phyloP scores from a whole-genome alignment of 2,113 vertebrate species.

The Malurus elegans region DNA sequence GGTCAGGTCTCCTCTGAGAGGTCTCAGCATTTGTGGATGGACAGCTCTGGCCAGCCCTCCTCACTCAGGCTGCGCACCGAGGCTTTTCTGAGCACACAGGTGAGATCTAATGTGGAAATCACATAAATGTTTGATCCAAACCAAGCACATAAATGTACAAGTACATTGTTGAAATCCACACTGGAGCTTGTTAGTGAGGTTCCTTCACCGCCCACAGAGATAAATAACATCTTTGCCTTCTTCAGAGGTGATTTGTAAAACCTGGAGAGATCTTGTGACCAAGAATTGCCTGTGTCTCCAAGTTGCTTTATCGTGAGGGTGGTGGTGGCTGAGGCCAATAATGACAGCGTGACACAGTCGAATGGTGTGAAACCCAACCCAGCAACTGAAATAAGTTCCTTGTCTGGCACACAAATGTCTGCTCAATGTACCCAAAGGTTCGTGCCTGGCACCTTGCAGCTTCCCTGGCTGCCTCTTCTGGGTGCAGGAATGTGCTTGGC shows the following conservation, averaged over 20 bases:
- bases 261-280: not conserved
- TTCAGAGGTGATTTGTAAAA: not conserved
- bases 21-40: not conserved
- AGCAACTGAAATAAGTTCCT: not conserved
- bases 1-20: not conserved
- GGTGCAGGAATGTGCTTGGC: not conserved
- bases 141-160: not conserved
- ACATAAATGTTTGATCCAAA: not conserved
- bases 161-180: not conserved
- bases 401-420: not conserved
- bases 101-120: not conserved
- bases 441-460: not conserved
- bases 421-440: not conserved
- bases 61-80: not conserved
- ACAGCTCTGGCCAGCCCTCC: not conserved
- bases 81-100: not conserved
- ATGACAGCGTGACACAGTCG: not conserved
- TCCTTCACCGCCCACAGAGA: not conserved
- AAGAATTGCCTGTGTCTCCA: not conserved
- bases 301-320: not conserved
- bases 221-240: not conserved
- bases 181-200: not conserved
- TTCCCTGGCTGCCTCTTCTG: not conserved
- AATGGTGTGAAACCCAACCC: not conserved
- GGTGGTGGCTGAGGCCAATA: not conserved